A percentile compares a stretch with the other conserved stretches of the same genome.
Evolutionary conservation across 2,113 vertebrate genomes (phyloP).

Genomic region (Mobula birostris): DNA sequence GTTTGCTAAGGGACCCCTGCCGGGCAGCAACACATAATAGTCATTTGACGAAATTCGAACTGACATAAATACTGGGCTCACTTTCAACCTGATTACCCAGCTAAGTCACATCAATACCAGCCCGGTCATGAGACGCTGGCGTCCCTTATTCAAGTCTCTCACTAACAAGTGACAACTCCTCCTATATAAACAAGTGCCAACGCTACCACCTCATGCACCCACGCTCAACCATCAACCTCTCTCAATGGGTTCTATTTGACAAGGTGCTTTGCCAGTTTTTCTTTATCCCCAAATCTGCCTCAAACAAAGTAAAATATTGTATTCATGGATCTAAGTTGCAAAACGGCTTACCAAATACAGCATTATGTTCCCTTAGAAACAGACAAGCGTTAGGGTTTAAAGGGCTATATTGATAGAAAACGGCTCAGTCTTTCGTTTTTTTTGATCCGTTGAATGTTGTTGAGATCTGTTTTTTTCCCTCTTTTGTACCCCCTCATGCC

Average conservation of each 20-base stretch:
- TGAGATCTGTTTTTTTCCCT: conserved; percentile 39
- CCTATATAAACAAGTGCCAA: conserved; percentile 79
- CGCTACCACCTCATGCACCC: conserved; percentile 66
- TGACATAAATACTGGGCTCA: conserved; percentile 94
- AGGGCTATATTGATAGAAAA: conserved; percentile 32
- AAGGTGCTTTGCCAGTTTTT: conserved; percentile 66
- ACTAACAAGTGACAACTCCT: conserved; percentile 74
- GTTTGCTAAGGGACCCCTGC: conserved; percentile 67
- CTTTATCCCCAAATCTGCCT: conserved; percentile 46
- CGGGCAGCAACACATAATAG: conserved; percentile 85
- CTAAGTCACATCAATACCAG: conserved; percentile 88
- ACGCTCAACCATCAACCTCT: conserved; percentile 74
- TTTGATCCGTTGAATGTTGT: conserved; percentile 34
- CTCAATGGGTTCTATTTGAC: conserved; percentile 79
- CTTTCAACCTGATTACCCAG: conserved; percentile 97
- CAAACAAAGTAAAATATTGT: conserved; percentile 62
- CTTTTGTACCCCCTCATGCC: conserved; percentile 42
- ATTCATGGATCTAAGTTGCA: conserved; percentile 57
- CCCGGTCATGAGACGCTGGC: conserved; percentile 76
- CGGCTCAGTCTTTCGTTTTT: conserved; percentile 20
- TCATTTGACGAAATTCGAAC: conserved; percentile 94
- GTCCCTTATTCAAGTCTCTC: conserved; percentile 79
- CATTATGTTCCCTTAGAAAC: conserved; percentile 44
- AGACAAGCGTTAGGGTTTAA: conserved; percentile 42
- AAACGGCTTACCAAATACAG: conserved; percentile 57